phyloP scores from a whole-genome alignment of 2,888 invertebrate species.

The Sepioteuthis lessoniana region DNA sequence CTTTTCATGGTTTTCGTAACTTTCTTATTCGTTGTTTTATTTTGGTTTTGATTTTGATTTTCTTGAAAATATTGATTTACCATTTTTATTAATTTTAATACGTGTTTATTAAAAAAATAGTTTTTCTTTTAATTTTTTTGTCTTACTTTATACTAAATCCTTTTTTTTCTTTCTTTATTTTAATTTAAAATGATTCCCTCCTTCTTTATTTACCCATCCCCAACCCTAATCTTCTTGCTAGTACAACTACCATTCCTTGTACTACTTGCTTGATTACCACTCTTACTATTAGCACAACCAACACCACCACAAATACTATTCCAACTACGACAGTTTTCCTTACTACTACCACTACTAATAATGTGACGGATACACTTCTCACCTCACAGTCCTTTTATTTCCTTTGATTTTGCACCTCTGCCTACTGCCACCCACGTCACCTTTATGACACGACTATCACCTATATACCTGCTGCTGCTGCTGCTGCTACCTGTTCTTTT shows the following conservation, averaged over 20 bases:
- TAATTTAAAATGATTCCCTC: too few relatives aligned
- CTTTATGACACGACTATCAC: background rate
- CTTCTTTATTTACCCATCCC: too few relatives aligned
- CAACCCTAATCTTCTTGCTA: too few relatives aligned
- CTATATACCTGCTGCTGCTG: background rate
- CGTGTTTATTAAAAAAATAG: too few relatives aligned
- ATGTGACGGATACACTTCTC: background rate
- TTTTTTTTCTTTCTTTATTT: background rate
- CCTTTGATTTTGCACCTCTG: background rate
- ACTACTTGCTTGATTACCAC: too few relatives aligned
- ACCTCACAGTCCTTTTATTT: background rate
- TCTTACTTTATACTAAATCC: background rate
- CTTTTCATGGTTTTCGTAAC: too few relatives aligned
- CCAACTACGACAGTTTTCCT: background rate
- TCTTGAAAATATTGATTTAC: too few relatives aligned
- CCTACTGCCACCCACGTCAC: background rate
- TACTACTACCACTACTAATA: background rate
- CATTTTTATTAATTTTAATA: too few relatives aligned
- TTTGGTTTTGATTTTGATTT: too few relatives aligned
- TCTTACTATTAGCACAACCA: background rate
- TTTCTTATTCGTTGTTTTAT: too few relatives aligned
- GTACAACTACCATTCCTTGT: too few relatives aligned
- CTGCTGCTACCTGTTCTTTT: background rate
- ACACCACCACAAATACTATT: background rate
- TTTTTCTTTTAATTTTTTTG: too few relatives aligned